phyloP scores from a whole-genome alignment of 2,888 invertebrate species.

The Drosophila rubida region DNA sequence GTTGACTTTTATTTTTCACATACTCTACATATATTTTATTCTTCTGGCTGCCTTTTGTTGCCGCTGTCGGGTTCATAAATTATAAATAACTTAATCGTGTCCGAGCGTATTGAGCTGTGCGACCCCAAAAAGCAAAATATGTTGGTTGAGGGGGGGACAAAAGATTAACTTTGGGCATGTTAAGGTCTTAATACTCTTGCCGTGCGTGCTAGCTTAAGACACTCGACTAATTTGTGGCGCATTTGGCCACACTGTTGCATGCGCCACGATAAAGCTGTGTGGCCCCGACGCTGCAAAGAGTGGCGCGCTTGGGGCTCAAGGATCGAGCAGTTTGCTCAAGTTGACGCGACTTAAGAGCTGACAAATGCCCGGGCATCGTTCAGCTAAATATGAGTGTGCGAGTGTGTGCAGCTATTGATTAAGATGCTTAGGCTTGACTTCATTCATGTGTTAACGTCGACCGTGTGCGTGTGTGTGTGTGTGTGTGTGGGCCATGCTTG shows the following conservation, averaged over 20 bases:
- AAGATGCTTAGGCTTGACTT: constrained; percentile 73
- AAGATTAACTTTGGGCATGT: not conserved
- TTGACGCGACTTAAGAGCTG: constrained; percentile 56
- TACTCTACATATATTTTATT: constrained; percentile 1
- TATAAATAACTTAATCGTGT: constrained; percentile 78
- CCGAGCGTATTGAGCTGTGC: constrained; percentile 74
- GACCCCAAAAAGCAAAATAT: constrained; percentile 6
- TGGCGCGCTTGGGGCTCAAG: constrained; percentile 31
- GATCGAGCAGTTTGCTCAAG: constrained; percentile 51
- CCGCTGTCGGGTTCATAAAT: constrained; percentile 58
- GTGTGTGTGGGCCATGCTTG: constrained; percentile 55
- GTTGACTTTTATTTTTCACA: constrained; percentile 37
- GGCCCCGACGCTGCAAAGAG: not conserved
- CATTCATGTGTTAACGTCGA: constrained; percentile 70
- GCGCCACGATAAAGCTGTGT: not conserved
- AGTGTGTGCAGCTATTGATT: constrained; percentile 58
- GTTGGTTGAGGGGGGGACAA: not conserved
- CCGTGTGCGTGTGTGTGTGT: constrained; percentile 21
- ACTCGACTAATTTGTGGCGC: not conserved
- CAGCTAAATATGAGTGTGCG: constrained; percentile 23
- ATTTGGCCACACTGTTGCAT: not conserved
- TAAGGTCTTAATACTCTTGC: constrained; percentile 7
- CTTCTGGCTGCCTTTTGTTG: not conserved
- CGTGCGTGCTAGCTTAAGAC: not conserved
- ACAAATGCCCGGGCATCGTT: constrained; percentile 63